Conservation (phyloP, 2,797 vertebrate genomes). For the Pipistrellus pipistrellus region DNA sequence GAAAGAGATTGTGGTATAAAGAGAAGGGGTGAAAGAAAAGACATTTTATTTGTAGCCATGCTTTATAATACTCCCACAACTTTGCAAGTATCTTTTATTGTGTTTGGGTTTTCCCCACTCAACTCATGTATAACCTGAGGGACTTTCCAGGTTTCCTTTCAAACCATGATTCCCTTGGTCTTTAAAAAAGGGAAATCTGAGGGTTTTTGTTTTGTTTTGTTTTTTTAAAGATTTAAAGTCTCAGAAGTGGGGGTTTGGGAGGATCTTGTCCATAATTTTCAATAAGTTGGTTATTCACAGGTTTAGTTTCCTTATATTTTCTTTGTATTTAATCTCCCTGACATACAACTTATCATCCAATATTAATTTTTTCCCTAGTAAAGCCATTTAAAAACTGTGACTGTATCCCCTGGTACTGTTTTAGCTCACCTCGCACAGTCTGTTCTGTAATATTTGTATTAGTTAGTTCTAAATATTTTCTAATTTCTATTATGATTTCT, state of each 20-base stretch:
- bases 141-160: slow-evolving; percentile 30
- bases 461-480: slow-evolving; percentile 53
- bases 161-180: not conserved
- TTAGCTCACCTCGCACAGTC: slow-evolving; percentile 7
- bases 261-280: not conserved
- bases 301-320: not conserved
- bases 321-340: not conserved
- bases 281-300: not conserved
- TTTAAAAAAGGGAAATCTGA: not conserved
- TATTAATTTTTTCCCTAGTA: not conserved
- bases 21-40: not conserved
- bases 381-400: not conserved
- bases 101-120: not conserved
- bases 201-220: not conserved
- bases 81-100: not conserved
- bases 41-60: slow-evolving; percentile 1
- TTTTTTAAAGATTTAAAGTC: not conserved
- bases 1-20: not conserved
- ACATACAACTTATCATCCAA: not conserved
- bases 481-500: not conserved
- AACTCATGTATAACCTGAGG: not conserved
- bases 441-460: not conserved
- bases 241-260: not conserved
- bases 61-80: not conserved
- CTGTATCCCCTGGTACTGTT: not conserved